Evolutionary conservation across 2,888 invertebrate species (phyloP), one percentile per base, ranked within the genome.

Genomic region (Synergus umbraculus): DNA sequence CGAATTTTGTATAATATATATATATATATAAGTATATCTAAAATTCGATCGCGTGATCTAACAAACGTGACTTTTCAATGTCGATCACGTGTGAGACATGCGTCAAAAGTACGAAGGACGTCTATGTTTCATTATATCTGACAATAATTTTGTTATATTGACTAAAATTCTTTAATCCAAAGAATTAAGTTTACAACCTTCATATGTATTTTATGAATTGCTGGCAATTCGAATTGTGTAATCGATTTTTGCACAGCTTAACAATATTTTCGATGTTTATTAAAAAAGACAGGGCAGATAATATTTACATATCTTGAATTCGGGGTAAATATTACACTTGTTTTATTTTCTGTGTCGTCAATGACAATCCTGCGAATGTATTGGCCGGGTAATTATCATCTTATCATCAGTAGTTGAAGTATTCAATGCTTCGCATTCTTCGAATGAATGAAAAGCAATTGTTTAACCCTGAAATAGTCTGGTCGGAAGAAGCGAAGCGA

Each of bases 91-190:
- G 76, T 76, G 22, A 63, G 58, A 76, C 60, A 60, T 63, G 65
- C 41, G 37, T 77, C 77, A 54, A 77, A 77, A 54, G 77, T 54
- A 13, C 66, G 66, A 54, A 77, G 77, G 77, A 66, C 77, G 66
- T 54, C 49, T 58, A 77, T 41, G 13, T 77, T 18, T 22, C 66
- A 49, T 66, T 49, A 44, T 54, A 49, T 66, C 18, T 54, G 41
- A 4, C 54, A 63, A 5, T 58, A 58, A 18, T 22, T 12, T 49
- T 49, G 29, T 63, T 1, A 63, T 29, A 58, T 15, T 58, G 54
- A n/a, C 54, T 18, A 3, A 58, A 18, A 54, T 54, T n/a, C 2
- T 8, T 2, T 8, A 54, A 8, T 8, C n/a, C n/a, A 0, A 37
- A 37, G 4, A 29, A 29, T 29, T 15, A 49, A 15, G 49, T 49